Evolutionary conservation across 2,888 invertebrate species (phyloP).

Genomic region (Brachycybe producta): DNA sequence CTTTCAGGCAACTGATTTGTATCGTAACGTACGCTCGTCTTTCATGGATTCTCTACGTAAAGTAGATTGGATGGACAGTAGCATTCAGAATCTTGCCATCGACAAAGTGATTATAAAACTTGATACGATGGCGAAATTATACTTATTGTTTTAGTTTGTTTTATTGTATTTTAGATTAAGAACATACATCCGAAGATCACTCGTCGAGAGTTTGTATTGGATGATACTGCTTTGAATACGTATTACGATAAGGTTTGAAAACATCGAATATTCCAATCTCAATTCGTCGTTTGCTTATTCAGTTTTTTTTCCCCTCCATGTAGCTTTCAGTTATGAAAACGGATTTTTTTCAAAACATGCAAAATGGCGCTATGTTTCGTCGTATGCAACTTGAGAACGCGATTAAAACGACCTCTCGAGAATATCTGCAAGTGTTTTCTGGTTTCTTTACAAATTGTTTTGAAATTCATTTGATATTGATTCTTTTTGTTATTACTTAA

Average conservation of each 20-base stretch:
- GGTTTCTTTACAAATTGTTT: not conserved
- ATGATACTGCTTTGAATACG: not conserved
- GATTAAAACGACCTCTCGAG: not conserved
- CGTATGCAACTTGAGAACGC: slow-evolving; percentile 23
- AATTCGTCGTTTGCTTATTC: slow-evolving; percentile 1
- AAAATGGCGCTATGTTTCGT: slow-evolving; percentile 38
- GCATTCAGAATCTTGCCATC: slow-evolving; percentile 27
- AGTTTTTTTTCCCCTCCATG: slow-evolving; percentile 20
- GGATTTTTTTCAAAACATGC: slow-evolving; percentile 42
- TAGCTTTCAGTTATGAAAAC: slow-evolving; percentile 41
- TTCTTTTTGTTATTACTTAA: not conserved
- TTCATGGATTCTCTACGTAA: slow-evolving; percentile 26
- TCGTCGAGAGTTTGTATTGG: not conserved
- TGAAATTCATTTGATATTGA: not conserved
- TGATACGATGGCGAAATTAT: no score
- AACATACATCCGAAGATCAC: not conserved
- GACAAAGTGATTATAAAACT: slow-evolving; percentile 36
- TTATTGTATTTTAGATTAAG: slow-evolving; percentile 3
- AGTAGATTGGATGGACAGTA: slow-evolving; percentile 25
- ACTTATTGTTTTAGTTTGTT: no score
- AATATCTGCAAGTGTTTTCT: not conserved
- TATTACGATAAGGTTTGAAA: slow-evolving; percentile 10
- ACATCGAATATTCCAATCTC: not conserved
- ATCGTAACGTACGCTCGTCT: slow-evolving; percentile 27
- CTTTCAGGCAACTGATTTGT: slow-evolving; percentile 28